Conservation (phyloP, 2,888 invertebrate genomes). For the Electrophaes corylata region DNA sequence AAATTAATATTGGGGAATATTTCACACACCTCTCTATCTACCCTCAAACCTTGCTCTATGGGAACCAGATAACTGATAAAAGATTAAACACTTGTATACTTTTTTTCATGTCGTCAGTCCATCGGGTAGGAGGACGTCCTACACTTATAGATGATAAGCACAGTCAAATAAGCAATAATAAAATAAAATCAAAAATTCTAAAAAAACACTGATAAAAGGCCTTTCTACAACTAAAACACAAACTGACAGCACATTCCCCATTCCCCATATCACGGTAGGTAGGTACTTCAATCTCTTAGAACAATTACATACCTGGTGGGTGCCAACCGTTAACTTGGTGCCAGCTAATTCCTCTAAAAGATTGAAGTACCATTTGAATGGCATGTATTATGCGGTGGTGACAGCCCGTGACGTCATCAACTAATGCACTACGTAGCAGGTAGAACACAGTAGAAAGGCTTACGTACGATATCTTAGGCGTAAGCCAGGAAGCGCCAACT, state of each 20-base stretch:
- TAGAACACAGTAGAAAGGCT: constrained; percentile 24
- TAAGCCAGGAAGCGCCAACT: constrained; percentile 23
- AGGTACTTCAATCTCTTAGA: constrained; percentile 71
- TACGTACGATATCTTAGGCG: not conserved
- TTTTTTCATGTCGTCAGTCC: no score
- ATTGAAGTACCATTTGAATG: constrained; percentile 3
- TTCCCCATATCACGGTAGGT: constrained; percentile 50
- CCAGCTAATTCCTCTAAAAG: not conserved
- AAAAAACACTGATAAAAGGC: not conserved
- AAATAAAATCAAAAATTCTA: no score
- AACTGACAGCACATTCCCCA: constrained; percentile 45
- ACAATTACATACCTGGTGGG: constrained; percentile 55
- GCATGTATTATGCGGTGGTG: constrained; percentile 43
- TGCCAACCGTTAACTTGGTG: no score
- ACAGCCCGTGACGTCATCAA: constrained; percentile 75
- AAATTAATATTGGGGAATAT: no score
- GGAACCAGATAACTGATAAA: no score
- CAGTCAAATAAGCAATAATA: not conserved
- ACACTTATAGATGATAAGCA: no score
- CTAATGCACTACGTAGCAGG: constrained; percentile 67
- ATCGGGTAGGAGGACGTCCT: no score
- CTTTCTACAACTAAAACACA: constrained; percentile 7
- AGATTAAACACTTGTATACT: no score
- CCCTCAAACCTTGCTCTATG: no score
- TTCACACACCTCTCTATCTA: no score